phyloP scores from a whole-genome alignment of 1,140 invertebrate genomes.

The Drosophila ogumai region DNA sequence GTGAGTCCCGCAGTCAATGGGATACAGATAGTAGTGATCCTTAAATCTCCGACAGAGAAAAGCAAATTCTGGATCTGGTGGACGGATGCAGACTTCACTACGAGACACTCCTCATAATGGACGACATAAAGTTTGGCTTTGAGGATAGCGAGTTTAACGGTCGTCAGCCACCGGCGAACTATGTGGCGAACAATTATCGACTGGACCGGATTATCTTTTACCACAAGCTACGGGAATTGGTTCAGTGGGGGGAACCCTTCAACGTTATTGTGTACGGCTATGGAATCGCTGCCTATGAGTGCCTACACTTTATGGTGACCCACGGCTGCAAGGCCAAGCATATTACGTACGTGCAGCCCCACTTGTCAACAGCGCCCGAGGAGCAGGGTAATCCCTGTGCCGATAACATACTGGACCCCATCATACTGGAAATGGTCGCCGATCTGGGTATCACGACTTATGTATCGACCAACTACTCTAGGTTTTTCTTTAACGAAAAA shows the following conservation, averaged over 20 bases:
- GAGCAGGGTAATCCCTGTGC: slow-evolving; percentile 23
- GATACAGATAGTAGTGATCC: not conserved
- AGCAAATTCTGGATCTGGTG: slow-evolving; percentile 18
- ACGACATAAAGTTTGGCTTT: slow-evolving; percentile 32
- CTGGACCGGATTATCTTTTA: slow-evolving; percentile 68
- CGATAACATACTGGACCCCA: slow-evolving; percentile 37
- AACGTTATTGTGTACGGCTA: slow-evolving; percentile 53
- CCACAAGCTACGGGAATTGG: slow-evolving; percentile 48
- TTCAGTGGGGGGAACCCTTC: not conserved
- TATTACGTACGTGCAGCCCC: slow-evolving; percentile 50
- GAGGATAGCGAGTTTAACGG: not conserved
- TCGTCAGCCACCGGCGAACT: slow-evolving; percentile 34
- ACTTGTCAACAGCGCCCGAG: not conserved
- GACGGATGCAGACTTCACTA: slow-evolving; percentile 52
- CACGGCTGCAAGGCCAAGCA: slow-evolving; percentile 20
- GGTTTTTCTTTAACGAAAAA: not conserved
- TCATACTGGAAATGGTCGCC: slow-evolving; percentile 43
- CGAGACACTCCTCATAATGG: slow-evolving; percentile 57
- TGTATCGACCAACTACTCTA: slow-evolving; percentile 1
- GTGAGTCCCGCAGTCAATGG: not conserved
- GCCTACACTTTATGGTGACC: slow-evolving; percentile 57
- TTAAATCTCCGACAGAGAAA: slow-evolving; percentile 1
- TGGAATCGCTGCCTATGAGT: slow-evolving; percentile 47
- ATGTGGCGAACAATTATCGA: slow-evolving; percentile 41
- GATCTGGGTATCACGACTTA: slow-evolving; percentile 51